phyloP scores from a whole-genome alignment of 2,888 invertebrate species.

The Drosophila limbata region DNA sequence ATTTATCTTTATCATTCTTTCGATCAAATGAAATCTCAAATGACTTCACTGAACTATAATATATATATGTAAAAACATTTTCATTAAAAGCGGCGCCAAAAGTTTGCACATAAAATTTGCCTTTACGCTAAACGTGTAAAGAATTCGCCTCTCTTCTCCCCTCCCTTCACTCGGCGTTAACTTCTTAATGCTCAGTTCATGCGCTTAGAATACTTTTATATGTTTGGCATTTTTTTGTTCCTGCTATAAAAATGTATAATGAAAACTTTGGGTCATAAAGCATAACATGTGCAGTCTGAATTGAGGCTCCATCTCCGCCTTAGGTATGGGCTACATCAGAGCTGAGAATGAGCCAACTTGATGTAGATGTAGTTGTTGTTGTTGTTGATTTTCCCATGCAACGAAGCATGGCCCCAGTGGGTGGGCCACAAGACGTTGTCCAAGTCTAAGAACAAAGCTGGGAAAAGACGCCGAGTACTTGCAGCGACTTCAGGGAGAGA shows the following conservation, averaged over 20 bases:
- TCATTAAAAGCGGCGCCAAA: slow-evolving; percentile 55
- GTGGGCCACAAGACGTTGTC: slow-evolving; percentile 28
- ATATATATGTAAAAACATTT: slow-evolving; percentile 31
- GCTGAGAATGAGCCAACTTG: slow-evolving; percentile 42
- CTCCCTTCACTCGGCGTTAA: background rate
- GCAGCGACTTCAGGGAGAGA: background rate
- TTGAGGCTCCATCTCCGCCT: background rate
- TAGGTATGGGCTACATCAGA: slow-evolving; percentile 3
- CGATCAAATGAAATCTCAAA: background rate
- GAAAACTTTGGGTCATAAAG: slow-evolving; percentile 68
- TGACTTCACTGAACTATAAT: slow-evolving; percentile 1
- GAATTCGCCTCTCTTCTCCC: slow-evolving; percentile 29
- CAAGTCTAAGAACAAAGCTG: slow-evolving; percentile 63
- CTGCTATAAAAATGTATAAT: slow-evolving; percentile 67
- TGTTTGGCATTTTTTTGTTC: slow-evolving; percentile 39
- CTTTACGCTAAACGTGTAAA: slow-evolving; percentile 65
- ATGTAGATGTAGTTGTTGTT: slow-evolving; percentile 18
- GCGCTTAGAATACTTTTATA: slow-evolving; percentile 63
- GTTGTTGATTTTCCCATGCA: slow-evolving; percentile 58
- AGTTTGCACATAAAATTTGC: slow-evolving; percentile 60
- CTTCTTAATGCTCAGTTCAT: slow-evolving; percentile 53
- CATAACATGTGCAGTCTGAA: slow-evolving; percentile 48
- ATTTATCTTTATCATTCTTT: background rate
- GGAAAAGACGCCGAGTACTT: slow-evolving; percentile 42
- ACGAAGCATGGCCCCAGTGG: slow-evolving; percentile 55